These are phyloP conservation scores for Gonocerus acuteangulatus DNA, from an alignment of 2,888 invertebrate species.

Conservation along the genomic window DNA sequence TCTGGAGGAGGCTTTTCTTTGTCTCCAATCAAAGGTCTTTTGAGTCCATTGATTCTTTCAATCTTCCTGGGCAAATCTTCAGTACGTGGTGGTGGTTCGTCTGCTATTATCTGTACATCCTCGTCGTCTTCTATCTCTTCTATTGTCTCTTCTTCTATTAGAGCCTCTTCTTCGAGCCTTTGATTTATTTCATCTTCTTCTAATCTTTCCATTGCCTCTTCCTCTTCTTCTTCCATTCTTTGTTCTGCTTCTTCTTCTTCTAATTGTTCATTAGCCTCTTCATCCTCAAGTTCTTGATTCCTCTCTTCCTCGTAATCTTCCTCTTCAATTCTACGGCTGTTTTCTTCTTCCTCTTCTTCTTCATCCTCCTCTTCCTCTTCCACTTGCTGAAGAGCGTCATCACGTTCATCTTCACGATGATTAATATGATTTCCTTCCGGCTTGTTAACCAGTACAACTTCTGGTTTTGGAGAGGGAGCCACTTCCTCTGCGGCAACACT, in stretches of 20 bases:
- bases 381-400: slow-evolving; percentile 22
- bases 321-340: slow-evolving; percentile 5
- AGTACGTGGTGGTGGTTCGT: slow-evolving; percentile 13
- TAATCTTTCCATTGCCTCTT: slow-evolving; percentile 13
- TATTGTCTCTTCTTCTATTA: slow-evolving; percentile 18
- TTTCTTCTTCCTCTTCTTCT: slow-evolving; percentile 24
- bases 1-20: background rate
- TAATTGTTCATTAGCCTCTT: background rate
- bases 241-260: slow-evolving; percentile 24
- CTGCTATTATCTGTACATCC: slow-evolving; percentile 29
- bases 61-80: slow-evolving; percentile 5
- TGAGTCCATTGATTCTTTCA: slow-evolving; percentile 9
- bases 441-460: slow-evolving; percentile 30
- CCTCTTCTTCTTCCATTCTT: slow-evolving; percentile 1
- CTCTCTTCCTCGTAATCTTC: slow-evolving; percentile 3
- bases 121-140: slow-evolving; percentile 33
- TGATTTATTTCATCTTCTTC: slow-evolving; percentile 7
- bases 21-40: background rate
- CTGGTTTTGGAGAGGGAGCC: slow-evolving; percentile 23
- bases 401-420: slow-evolving; percentile 22
- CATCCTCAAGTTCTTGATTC: background rate
- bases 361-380: slow-evolving; percentile 28
- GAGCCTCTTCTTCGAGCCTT: slow-evolving; percentile 1
- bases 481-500: slow-evolving; percentile 24
- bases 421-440: slow-evolving; percentile 18